Base-by-base conservation (phyloP, 2,113 vertebrate species). In the Scomber colias region DNA sequence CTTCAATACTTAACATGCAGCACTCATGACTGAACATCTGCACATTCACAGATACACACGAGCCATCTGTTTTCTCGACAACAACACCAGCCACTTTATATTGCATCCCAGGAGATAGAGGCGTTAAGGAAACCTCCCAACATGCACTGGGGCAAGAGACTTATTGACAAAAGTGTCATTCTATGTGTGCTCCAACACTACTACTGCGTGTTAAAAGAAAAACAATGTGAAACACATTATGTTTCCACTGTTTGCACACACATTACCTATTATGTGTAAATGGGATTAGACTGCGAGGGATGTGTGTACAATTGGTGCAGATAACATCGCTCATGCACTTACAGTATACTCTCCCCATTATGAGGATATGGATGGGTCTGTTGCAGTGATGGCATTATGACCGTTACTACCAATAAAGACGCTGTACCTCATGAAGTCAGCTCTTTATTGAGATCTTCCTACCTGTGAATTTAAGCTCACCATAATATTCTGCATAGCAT, bases 21-120 rank as follows among this genome's bases (percentile, higher is more conserved):
- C 45, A 21, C 17, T 19, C 5, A 30, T 21, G 57, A 63, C 31
- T 27, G 11, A 30, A 49, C 12, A 24, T 16, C 11, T 51, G 6
- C 40, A 55, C 15, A 10, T 77, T 53, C 51, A 11, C n/a, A 64
- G 69, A 77, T 49, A 62, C 12, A 48, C 16, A 75, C 10, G 57
- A 17, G 16, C 62, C 71, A 63, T 72, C 24, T 64, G 71, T 76
- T 69, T 24, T 50, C 16, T 61, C 21, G 19, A n/a, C 0, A 65
- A 15, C 24, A 66, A 12, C 8, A 48, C n/a, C 45, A 66, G 16
- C 12, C 59, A 15, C 11, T 72, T 46, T 15, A 15, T 14, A 17
- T 17, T 27, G 31, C 31, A 0, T 49, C 15, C 48, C 24, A 0
- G n/a, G 21, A 60, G 19, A 60, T 30, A 19, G 15, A 14, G 35